Conservation (phyloP, 2,888 invertebrate species). For the Drosophila gaucha region DNA sequence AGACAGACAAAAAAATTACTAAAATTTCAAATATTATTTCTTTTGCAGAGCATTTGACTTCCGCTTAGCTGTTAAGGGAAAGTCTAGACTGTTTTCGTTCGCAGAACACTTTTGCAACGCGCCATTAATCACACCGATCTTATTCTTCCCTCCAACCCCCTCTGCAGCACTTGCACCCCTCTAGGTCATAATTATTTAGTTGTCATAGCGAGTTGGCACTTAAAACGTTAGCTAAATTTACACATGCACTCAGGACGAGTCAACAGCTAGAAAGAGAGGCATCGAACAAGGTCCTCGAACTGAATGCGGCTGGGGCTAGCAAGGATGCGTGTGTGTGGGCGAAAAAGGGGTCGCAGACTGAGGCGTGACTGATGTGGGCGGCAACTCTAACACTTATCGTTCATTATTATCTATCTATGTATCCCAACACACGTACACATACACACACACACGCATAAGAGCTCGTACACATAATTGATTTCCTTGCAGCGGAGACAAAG, state of each 20-base stretch:
- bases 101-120: slow-evolving; percentile 26
- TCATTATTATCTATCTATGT: slow-evolving; percentile 71
- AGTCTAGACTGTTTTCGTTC: slow-evolving; percentile 5
- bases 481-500: slow-evolving; percentile 46
- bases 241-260: slow-evolving; percentile 71
- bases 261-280: slow-evolving; percentile 42
- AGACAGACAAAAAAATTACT: no score
- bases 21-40: no score
- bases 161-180: neutral
- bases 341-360: neutral
- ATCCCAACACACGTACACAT: slow-evolving; percentile 15
- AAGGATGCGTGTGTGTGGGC: slow-evolving; percentile 16
- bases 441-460: slow-evolving; percentile 5
- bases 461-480: slow-evolving; percentile 69
- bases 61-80: neutral
- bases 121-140: slow-evolving; percentile 65
- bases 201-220: slow-evolving; percentile 74
- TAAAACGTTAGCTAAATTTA: slow-evolving; percentile 77
- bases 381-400: slow-evolving; percentile 76
- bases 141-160: neutral
- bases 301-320: neutral
- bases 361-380: slow-evolving; percentile 49
- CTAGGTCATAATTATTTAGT: slow-evolving; percentile 51
- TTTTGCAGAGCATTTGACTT: slow-evolving; percentile 11
- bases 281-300: slow-evolving; percentile 32